Conservation (phyloP, 1,140 invertebrate genomes). For the Lepidurus couesii region DNA sequence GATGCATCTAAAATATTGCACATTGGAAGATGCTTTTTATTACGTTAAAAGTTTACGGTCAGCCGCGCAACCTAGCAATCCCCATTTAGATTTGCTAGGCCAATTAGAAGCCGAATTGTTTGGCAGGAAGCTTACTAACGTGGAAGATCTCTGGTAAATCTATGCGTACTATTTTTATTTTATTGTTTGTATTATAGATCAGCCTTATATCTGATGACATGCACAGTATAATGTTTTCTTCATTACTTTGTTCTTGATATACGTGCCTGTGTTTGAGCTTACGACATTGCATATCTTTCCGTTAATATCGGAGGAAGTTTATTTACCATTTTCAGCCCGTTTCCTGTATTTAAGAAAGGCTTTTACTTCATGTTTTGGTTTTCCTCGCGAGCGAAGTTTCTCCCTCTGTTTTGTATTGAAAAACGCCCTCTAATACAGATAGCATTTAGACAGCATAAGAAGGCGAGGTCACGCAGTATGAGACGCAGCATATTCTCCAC, state of each 20-base stretch:
- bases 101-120: conserved; percentile 41
- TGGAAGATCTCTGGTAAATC: conserved; percentile 40
- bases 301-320: background rate
- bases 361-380: background rate
- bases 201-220: background rate
- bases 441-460: background rate
- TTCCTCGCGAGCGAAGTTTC: background rate
- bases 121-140: conserved; percentile 39
- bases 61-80: conserved; percentile 40
- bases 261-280: background rate
- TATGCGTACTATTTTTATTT: background rate
- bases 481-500: background rate
- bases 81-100: conserved; percentile 39
- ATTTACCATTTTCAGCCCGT: background rate
- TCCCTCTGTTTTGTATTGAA: background rate
- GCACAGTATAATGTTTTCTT: background rate
- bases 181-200: background rate
- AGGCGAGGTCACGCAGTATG: background rate
- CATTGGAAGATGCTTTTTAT: conserved; percentile 43
- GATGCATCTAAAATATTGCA: conserved; percentile 40
- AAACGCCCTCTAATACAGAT: background rate
- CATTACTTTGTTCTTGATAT: background rate
- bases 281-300: background rate
- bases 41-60: conserved; percentile 41
- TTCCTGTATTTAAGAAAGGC: background rate